Base-by-base conservation (phyloP, 1,140 invertebrate species). In the Pseudoatta argentina region DNA sequence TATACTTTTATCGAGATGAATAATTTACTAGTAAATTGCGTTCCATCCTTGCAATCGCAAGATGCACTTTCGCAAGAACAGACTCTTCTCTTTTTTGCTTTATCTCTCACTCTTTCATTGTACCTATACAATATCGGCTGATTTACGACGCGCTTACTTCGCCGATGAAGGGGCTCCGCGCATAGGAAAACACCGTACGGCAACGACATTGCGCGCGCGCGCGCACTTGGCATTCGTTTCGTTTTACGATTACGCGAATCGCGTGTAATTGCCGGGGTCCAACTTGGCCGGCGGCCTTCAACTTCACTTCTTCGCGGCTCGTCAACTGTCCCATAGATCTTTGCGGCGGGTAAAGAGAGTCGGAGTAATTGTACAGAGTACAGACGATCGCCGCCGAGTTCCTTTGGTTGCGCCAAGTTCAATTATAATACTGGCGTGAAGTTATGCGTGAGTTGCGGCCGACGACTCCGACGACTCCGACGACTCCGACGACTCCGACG, bases 231-330 rank as follows among this genome's bases (percentile, higher is more conserved):
- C 86, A 87, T 91, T 79, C 86, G 89, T 91, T 85, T 88, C 87
- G 88, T 91, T 93, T 94, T 94, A 94, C 92, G 92, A 92, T 93
- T 93, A 93, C 92, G 93, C 92, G 92, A 92, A 92, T 92, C 89
- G 89, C 89, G 87, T 91, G 89, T 93, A 93, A 93, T 94, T 93
- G 91, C 92, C 73, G 86, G 88, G 66, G 82, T 89, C 88, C 83
- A 77, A 57, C 21, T 24, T 39, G 89, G 75, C 81, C 53, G 86
- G 64, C 69, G 59, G 75, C 77, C 72, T 90, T 88, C 87, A 92
- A 91, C 91, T 93, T 92, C 92, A 91, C 88, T 76, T 89, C 86
- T 71, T 75, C 69, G 89, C 76, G 83, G 85, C 73, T 85, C 91
- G 86, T 92, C 88, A 92, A 82, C 87, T 91, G 85, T 87, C 83